These are phyloP conservation scores for Allolobophora icterica DNA, from an alignment of 2,888 invertebrate species.

Conservation along the genomic window DNA sequence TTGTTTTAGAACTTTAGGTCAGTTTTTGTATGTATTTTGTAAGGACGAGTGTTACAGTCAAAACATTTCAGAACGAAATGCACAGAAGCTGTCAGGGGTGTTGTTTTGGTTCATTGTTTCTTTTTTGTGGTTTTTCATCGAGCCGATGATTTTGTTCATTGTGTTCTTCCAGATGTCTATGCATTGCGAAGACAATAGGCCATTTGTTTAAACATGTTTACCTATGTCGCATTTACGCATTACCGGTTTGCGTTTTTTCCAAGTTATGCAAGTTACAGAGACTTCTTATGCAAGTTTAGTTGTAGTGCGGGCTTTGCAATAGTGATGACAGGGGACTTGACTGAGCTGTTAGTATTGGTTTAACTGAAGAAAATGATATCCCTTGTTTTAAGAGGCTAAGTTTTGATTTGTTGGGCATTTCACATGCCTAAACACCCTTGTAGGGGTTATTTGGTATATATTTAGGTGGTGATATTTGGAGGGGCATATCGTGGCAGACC, in stretches of 20 bases:
- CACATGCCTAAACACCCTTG: background rate
- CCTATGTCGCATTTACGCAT: too few species aligned
- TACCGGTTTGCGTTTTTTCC: background rate
- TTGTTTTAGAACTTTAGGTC: too few species aligned
- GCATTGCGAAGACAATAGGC: background rate
- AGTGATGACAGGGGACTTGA: background rate
- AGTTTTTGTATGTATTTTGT: background rate
- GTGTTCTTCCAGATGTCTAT: background rate
- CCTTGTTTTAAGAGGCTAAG: background rate
- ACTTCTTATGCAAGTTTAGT: background rate
- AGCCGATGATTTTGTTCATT: background rate
- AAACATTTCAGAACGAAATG: background rate
- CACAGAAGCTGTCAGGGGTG: background rate
- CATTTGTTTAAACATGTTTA: background rate
- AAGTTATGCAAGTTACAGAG: background rate
- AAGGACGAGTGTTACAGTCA: background rate
- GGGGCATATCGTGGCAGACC: background rate
- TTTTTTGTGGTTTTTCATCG: background rate
- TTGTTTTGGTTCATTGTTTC: background rate
- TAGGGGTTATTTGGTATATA: background rate
- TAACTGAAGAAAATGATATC: background rate
- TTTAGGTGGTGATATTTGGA: background rate
- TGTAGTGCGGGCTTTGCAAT: background rate
- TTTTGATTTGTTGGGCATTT: background rate
- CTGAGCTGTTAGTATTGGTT: too few species aligned